A percentile compares a stretch with the other conserved stretches of the same genome.
These are phyloP conservation scores for Colletes collaris DNA, from an alignment of 2,888 invertebrate genomes.

Conservation along the genomic window DNA sequence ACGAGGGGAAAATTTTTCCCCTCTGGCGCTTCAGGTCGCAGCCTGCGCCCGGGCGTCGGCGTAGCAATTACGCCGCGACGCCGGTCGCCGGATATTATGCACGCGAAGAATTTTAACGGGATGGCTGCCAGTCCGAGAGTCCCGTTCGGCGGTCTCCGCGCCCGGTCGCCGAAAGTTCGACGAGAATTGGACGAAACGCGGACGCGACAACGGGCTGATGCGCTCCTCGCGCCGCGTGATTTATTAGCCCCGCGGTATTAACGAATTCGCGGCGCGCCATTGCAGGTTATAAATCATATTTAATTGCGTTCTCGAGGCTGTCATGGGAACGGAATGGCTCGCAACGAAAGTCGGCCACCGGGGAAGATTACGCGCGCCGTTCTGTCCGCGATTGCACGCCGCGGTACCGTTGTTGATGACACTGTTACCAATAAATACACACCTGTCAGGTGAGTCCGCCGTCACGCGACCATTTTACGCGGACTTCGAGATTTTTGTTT, in stretches of 20 bases:
- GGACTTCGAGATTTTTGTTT: too few relatives aligned
- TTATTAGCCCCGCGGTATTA: slow-evolving; percentile 41
- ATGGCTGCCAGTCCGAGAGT: background rate
- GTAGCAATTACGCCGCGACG: slow-evolving; percentile 47
- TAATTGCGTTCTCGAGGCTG: slow-evolving; percentile 41
- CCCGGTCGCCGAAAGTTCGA: background rate
- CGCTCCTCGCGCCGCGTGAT: slow-evolving; percentile 27
- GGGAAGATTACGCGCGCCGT: background rate
- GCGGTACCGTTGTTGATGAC: background rate
- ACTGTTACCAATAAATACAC: background rate
- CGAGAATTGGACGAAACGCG: background rate
- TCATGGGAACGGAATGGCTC: slow-evolving; percentile 14
- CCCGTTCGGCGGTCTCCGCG: background rate
- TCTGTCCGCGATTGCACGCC: too few relatives aligned
- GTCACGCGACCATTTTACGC: too few relatives aligned
- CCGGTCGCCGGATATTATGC: slow-evolving; percentile 44
- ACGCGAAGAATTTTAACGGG: slow-evolving; percentile 30
- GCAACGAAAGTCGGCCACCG: slow-evolving; percentile 21
- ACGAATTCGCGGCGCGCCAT: slow-evolving; percentile 40
- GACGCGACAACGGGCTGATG: slow-evolving; percentile 12
- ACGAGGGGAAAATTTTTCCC: background rate
- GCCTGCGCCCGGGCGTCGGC: background rate
- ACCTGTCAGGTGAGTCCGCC: too few relatives aligned
- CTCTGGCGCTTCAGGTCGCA: slow-evolving; percentile 32
- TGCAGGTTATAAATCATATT: slow-evolving; percentile 56